Conservation (phyloP, 1,140 invertebrate species). For the Rhagoletis pomonella region DNA sequence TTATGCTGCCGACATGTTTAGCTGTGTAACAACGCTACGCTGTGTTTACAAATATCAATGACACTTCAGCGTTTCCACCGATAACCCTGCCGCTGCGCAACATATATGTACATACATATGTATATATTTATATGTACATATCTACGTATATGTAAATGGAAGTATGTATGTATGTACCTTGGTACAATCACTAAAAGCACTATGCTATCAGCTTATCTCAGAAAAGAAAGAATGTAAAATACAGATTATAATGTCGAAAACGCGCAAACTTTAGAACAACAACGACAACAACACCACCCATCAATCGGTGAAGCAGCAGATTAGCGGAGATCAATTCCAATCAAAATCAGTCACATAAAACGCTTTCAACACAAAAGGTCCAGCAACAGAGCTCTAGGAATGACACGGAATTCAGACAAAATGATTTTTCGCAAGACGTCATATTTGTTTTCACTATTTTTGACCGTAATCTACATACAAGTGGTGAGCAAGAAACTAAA, state of each 20-base stretch:
- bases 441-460: background rate
- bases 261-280: no score
- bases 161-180: no score
- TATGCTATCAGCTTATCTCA: background rate
- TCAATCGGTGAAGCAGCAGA: background rate
- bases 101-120: no score
- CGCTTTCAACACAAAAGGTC: background rate
- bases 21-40: background rate
- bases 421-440: background rate
- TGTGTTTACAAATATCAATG: background rate
- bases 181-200: background rate
- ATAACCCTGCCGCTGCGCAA: background rate
- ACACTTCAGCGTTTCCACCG: background rate
- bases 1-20: no score
- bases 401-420: background rate
- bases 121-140: no score
- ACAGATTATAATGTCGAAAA: background rate
- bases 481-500: background rate
- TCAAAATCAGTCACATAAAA: slow-evolving; percentile 4
- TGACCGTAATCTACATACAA: background rate
- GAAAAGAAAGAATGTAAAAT: background rate
- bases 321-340: background rate
- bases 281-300: slow-evolving; percentile 38
- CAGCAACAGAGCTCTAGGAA: background rate
- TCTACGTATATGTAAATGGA: no score